Evolutionary conservation across 2,888 invertebrate genomes (phyloP), one percentile per base, ranked within the genome.

Genomic region (Lysandra bellargus): DNA sequence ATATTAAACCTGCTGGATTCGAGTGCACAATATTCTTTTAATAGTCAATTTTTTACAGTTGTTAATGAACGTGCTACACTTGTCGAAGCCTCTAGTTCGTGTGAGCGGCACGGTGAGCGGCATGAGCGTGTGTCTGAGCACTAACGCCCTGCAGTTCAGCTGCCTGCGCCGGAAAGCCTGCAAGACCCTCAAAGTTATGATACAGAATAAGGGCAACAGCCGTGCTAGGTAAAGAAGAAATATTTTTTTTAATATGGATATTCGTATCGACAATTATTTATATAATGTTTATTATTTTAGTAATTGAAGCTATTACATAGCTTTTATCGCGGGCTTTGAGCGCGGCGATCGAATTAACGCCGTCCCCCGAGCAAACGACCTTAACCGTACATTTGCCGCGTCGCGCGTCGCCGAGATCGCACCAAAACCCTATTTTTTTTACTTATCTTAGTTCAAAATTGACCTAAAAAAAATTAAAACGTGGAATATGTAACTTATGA

Each of bases 81-180:
- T 89, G 76, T 91, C 90, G 82, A 86, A 91, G 57, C 92, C 94
- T 0, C 83, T 94, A 4, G 93, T 94, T 33, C 88, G 88, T 1
- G 82, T 94, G 14, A 92, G 91, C 80, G 94, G 94, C 1, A 88
- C 90, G 78, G 94, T 94, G 3, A 93, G 93, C 0, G 93, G 93
- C 60, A 92, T 93, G 92, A 88, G 86, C 79, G 83, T 94, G 9
- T 85, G 85, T 78, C 88, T 94, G 77, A 94, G 90, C 82, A 93
- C 93, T 82, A 90, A 89, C 81, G 93, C 94, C 0, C 83, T 94
- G 78, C 94, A 94, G 82, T 94, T 94, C 81, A 94, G 94, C 5
- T 88, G 92, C 79, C 93, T 94, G 69, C 89, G 94, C 60, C 92
- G 90, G 82, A 89, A 89, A 1, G 93, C 92, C 0, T 90, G 90